Base-by-base conservation (phyloP, 1,140 invertebrate species). In the Drusus annulatus region DNA sequence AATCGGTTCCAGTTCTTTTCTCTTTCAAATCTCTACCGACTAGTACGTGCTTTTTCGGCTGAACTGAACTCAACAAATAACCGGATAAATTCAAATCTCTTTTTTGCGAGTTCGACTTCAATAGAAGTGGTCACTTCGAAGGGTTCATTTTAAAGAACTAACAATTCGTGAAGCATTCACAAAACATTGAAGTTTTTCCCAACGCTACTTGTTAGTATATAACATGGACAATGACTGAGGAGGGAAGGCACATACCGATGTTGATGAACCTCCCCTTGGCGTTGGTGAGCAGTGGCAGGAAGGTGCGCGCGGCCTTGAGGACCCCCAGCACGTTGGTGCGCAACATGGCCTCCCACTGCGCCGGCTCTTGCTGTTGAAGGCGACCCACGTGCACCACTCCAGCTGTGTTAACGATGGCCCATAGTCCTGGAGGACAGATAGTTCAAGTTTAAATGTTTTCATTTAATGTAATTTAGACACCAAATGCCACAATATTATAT, bases 361-460 rank as follows among this genome's bases (percentile, higher is more conserved):
- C 88, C 1, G 94, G 92, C 76, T 95, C 93, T 84, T 95, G 95
- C 73, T 90, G 91, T 76, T 94, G 93, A 36, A 94, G 90, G 25
- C 92, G 88, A n/a, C 93, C 92, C 76, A 93, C 89, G 86, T 94
- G 90, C 69, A 93, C 92, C 80, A 93, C 91, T 15, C 95, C 95
- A 13, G 93, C 94, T 1, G 95, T 96, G 86, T 96, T 95, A 58
- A 96, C 93, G 3, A 96, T 94, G 45, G 94, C 94, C 93, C 94
- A 95, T 73, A 96, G 91, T 81, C 95, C 95, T 95, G 28, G 25
- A 63, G 16, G 31, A 3, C 19, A 7, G 10, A 56, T 0, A 17
- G 19, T 28, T 28, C 25, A 28, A 28, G 1, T 56, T 56, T 56
- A 56, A 56, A n/a, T 17, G n/a, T 7, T 63, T n/a, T 25, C 28